Percentiles rank a stretch among this genome's conserved stretches.
Conservation (phyloP, 2,113 vertebrate species). For the Scolopax mira region DNA sequence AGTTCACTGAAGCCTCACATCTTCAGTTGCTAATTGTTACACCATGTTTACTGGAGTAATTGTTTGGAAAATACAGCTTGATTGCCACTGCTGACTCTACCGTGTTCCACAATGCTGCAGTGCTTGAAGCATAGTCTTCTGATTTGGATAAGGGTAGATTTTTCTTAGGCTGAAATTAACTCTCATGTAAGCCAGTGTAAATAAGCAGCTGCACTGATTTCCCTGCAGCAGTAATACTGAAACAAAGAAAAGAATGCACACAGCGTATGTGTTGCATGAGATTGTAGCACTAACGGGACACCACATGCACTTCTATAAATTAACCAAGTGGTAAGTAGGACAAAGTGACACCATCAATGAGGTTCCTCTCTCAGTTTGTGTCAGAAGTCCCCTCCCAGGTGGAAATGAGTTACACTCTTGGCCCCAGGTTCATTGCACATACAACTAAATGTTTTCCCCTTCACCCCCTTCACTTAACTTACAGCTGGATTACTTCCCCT, state of each 20-base stretch:
- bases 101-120: neutral
- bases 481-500: neutral
- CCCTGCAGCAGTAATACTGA: neutral
- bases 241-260: neutral
- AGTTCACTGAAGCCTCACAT: neutral
- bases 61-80: constrained; percentile 27
- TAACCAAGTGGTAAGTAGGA: neutral
- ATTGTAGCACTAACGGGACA: neutral
- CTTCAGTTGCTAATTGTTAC: neutral
- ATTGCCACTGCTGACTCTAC: constrained; percentile 8
- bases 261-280: neutral
- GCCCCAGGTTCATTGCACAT: neutral
- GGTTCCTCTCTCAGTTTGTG: neutral
- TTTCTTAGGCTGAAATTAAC: neutral
- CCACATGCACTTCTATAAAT: neutral
- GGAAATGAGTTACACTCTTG: neutral
- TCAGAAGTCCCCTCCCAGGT: neutral
- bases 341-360: neutral
- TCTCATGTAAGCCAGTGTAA: neutral
- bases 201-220: neutral
- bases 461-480: neutral
- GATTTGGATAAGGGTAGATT: neutral
- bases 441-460: neutral
- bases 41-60: constrained; percentile 1
- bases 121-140: neutral